These are phyloP conservation scores for Sinohyriopsis cumingii DNA, from an alignment of 2,888 invertebrate genomes.

Conservation along the genomic window DNA sequence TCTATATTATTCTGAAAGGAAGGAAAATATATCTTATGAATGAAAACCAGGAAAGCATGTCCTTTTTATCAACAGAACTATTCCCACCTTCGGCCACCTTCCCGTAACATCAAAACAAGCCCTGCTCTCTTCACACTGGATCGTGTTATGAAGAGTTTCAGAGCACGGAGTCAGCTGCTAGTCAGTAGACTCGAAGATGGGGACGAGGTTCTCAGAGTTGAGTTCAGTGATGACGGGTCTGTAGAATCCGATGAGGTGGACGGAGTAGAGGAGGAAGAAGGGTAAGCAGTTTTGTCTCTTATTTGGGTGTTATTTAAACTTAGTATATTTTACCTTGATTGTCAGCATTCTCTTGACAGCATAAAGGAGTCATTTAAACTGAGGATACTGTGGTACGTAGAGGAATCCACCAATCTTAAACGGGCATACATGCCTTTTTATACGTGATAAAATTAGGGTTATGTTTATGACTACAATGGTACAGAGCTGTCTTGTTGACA, in stretches of 20 bases:
- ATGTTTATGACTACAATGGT: no score
- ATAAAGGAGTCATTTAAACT: no score
- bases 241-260: constrained; percentile 17
- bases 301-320: not conserved
- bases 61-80: constrained; percentile 23
- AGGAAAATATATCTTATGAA: no score
- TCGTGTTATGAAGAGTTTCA: constrained; percentile 71
- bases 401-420: not conserved
- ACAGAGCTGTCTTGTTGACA: no score
- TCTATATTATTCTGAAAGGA: no score
- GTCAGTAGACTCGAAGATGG: constrained; percentile 68
- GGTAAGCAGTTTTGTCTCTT: not conserved
- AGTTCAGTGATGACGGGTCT: constrained; percentile 55
- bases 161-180: constrained; percentile 70
- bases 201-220: constrained; percentile 69
- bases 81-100: constrained; percentile 54
- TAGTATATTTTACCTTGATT: not conserved
- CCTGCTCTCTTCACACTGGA: constrained; percentile 70
- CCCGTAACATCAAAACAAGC: constrained; percentile 70
- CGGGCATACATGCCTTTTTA: no score
- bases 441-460: no score
- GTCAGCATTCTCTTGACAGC: not conserved
- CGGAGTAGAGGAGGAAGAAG: constrained; percentile 33
- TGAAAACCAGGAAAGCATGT: no score
- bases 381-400: no score